Percentiles rank a stretch among this genome's conserved stretches.
Evolutionary conservation across 2,888 invertebrate species (phyloP).

Genomic region (Amiota communis): DNA sequence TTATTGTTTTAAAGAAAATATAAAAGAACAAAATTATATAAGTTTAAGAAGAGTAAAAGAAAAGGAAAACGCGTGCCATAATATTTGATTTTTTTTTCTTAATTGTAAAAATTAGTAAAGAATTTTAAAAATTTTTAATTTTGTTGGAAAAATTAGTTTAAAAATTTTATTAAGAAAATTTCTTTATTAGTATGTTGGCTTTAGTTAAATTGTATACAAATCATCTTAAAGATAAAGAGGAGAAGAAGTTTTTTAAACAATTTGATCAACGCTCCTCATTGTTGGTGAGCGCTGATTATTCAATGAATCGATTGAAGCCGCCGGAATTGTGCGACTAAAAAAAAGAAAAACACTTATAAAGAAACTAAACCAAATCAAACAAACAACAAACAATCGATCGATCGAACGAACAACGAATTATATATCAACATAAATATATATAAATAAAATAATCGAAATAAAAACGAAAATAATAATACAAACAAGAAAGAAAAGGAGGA

Average conservation of each 20-base stretch:
- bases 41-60: slow-evolving; percentile 17
- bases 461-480: slow-evolving; percentile 33
- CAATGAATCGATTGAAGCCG: slow-evolving; percentile 57
- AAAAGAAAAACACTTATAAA: background rate
- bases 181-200: slow-evolving; percentile 21
- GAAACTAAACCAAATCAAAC: slow-evolving; percentile 11
- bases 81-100: background rate
- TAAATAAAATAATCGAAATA: slow-evolving; percentile 1
- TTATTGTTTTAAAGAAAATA: slow-evolving; percentile 21
- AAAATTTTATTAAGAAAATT: background rate
- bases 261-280: slow-evolving; percentile 1
- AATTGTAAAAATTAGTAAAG: no score
- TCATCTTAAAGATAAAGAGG: background rate
- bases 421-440: background rate
- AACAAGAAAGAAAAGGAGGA: background rate
- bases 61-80: background rate
- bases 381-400: slow-evolving; percentile 33
- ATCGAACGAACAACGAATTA: slow-evolving; percentile 44
- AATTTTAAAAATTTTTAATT: no score
- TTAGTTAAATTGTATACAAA: background rate
- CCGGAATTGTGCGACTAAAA: slow-evolving; percentile 47
- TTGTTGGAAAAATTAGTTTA: no score
- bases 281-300: slow-evolving; percentile 43
- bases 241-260: background rate
- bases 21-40: slow-evolving; percentile 37